Evolutionary conservation across 2,113 vertebrate genomes (phyloP).

Genomic region (Dunckerocampus dactyliophorus): DNA sequence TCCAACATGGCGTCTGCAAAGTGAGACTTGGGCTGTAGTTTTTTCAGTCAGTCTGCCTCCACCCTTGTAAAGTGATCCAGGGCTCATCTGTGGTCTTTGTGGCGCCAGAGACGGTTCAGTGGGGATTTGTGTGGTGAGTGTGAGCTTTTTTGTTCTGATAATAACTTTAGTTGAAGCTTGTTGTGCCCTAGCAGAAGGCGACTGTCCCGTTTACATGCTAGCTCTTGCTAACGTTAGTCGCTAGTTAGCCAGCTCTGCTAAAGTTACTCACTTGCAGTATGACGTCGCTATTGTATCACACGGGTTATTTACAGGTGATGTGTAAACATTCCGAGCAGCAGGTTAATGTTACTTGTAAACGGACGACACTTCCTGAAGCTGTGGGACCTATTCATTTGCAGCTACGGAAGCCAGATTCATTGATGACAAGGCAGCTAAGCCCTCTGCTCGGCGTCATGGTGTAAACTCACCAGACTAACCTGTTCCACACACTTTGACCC

Average conservation of each 20-base stretch:
- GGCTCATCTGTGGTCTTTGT: background rate
- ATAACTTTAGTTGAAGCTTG: background rate
- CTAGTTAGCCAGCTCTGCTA: background rate
- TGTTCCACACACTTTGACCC: too few relatives aligned
- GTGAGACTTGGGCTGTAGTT: conserved; percentile 68
- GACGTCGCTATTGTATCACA: background rate
- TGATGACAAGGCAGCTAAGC: background rate
- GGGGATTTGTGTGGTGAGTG: conserved; percentile 41
- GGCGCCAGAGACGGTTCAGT: conserved; percentile 12
- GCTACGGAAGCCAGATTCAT: background rate
- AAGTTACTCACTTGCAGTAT: background rate
- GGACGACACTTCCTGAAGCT: conserved; percentile 24
- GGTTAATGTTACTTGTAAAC: background rate
- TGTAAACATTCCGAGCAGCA: background rate
- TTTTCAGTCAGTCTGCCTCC: conserved; percentile 32
- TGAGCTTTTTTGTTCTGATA: background rate
- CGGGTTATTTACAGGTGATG: background rate
- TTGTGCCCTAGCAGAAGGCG: conserved; percentile 39
- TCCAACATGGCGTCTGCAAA: conserved; percentile 73
- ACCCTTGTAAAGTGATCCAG: conserved; percentile 4
- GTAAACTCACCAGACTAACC: too few relatives aligned
- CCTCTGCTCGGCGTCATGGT: too few relatives aligned
- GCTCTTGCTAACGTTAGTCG: conserved; percentile 54
- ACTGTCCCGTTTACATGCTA: conserved; percentile 39
- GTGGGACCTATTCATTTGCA: conserved; percentile 3